Evolutionary conservation across 2,888 invertebrate species (phyloP).

Genomic region (Onthophagus sagittarius): DNA sequence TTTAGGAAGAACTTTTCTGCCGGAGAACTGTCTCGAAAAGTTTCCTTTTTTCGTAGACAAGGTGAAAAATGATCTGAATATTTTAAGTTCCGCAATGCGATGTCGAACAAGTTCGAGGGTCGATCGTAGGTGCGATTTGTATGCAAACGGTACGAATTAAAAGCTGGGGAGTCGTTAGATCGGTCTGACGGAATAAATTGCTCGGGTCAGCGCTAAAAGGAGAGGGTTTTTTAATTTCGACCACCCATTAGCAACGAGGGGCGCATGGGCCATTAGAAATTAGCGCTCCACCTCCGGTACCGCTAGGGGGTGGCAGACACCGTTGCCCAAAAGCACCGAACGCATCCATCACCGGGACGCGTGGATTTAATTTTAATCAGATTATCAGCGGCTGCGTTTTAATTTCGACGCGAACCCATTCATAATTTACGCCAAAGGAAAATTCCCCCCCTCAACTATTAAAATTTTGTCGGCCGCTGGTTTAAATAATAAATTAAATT

Average conservation of each 20-base stretch:
- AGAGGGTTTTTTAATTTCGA: slow-evolving; percentile 31
- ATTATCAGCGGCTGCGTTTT: slow-evolving; percentile 5
- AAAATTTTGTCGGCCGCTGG: background rate
- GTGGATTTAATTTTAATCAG: slow-evolving; percentile 11
- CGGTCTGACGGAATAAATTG: slow-evolving; percentile 24
- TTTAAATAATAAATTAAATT: background rate
- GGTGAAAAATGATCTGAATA: background rate
- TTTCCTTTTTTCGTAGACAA: background rate
- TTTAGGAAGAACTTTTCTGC: background rate
- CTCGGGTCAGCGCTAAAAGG: slow-evolving; percentile 25
- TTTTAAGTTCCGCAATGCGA: background rate
- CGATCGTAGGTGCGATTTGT: slow-evolving; percentile 18
- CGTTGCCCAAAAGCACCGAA: background rate
- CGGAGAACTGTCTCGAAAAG: too few relatives aligned
- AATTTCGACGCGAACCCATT: background rate
- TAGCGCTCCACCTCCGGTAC: background rate
- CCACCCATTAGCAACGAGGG: slow-evolving; percentile 12
- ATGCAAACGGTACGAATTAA: slow-evolving; percentile 21
- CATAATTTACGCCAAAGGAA: slow-evolving; percentile 2
- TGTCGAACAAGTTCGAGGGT: background rate
- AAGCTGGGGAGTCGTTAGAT: slow-evolving; percentile 14
- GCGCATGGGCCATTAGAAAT: slow-evolving; percentile 10
- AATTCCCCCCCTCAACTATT: background rate
- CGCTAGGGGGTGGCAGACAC: background rate
- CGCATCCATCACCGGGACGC: slow-evolving; percentile 9